A percentile compares a stretch with the other conserved stretches of the same genome.
These are phyloP conservation scores for Drosophila barbarae DNA, from an alignment of 2,888 invertebrate genomes.

Conservation along the genomic window DNA sequence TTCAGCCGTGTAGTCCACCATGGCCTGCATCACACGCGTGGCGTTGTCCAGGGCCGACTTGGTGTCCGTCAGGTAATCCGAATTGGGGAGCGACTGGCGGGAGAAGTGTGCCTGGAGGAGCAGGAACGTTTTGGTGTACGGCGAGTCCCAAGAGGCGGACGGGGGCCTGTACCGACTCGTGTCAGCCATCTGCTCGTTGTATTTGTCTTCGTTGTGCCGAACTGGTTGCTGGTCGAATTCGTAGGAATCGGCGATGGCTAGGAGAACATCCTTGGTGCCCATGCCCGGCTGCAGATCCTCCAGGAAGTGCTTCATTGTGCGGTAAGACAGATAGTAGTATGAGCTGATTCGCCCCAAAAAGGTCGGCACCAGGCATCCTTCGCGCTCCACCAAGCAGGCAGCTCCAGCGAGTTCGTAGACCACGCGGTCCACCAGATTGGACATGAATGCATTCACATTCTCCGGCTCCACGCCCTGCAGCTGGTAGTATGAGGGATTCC, in stretches of 20 bases:
- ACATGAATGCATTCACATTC: conserved; percentile 87
- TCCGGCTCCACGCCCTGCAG: conserved; percentile 86
- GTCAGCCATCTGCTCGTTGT: conserved; percentile 93
- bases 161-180: conserved; percentile 87
- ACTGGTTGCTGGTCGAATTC: conserved; percentile 97
- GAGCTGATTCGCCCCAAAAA: conserved; percentile 96
- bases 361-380: conserved; percentile 80
- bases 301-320: conserved; percentile 92
- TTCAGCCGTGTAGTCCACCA: conserved; percentile 96
- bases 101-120: conserved; percentile 96
- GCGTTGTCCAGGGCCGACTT: conserved; percentile 98
- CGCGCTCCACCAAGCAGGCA: conserved; percentile 89
- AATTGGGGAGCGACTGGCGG: conserved; percentile 89
- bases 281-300: conserved; percentile 84
- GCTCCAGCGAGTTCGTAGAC: conserved; percentile 86
- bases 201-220: conserved; percentile 96
- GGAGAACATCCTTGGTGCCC: conserved; percentile 86
- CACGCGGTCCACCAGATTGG: conserved; percentile 89
- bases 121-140: conserved; percentile 96
- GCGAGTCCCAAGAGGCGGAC: conserved; percentile 89
- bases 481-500: conserved; percentile 95
- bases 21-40: conserved; percentile 96
- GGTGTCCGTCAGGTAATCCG: conserved; percentile 97
- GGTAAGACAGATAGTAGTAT: conserved; percentile 96
- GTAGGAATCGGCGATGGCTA: conserved; percentile 89